These are phyloP conservation scores for Pseudanteris insignis DNA, from an alignment of 2,888 invertebrate genomes.

Conservation along the genomic window DNA sequence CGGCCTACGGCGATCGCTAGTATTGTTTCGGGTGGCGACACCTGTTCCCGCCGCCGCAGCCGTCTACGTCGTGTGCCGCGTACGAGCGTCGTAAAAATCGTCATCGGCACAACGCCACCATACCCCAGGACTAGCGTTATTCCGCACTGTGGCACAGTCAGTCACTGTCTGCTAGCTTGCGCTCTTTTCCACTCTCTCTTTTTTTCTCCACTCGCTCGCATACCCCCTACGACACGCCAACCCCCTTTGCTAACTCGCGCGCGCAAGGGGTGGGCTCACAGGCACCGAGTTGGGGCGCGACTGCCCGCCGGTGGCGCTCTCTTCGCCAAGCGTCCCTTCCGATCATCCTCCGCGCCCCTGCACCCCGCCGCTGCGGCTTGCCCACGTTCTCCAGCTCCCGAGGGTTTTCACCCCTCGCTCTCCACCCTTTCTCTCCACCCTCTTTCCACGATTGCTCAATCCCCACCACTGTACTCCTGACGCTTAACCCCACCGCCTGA, in stretches of 20 bases:
- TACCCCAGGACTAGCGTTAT: conserved; percentile 29
- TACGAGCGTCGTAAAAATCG: no score
- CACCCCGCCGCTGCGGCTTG: conserved; percentile 39
- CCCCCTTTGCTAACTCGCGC: conserved; percentile 30
- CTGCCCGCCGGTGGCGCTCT: conserved; percentile 48
- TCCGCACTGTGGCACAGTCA: conserved; percentile 38
- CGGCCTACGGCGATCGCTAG: no score
- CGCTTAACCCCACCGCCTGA: no score
- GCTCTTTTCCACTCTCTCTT: conserved; percentile 10
- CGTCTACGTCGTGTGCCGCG: no score
- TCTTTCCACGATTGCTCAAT: no score
- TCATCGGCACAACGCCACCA: conserved; percentile 56
- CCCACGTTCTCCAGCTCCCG: conserved; percentile 11
- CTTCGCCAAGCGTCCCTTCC: conserved; percentile 25
- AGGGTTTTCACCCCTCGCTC: conserved; percentile 6
- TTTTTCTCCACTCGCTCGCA: conserved; percentile 20
- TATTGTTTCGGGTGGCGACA: no score
- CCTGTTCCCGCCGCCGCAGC: no score
- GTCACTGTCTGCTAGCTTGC: conserved; percentile 31
- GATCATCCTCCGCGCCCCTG: conserved; percentile 35
- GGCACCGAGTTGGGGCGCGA: conserved; percentile 49
- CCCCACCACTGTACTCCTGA: no score
- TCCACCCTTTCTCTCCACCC: background rate
- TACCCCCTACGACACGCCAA: conserved; percentile 15
- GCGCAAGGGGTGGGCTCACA: conserved; percentile 35